Base-by-base conservation (phyloP, 2,797 vertebrate genomes). In the Galago senegalensis region DNA sequence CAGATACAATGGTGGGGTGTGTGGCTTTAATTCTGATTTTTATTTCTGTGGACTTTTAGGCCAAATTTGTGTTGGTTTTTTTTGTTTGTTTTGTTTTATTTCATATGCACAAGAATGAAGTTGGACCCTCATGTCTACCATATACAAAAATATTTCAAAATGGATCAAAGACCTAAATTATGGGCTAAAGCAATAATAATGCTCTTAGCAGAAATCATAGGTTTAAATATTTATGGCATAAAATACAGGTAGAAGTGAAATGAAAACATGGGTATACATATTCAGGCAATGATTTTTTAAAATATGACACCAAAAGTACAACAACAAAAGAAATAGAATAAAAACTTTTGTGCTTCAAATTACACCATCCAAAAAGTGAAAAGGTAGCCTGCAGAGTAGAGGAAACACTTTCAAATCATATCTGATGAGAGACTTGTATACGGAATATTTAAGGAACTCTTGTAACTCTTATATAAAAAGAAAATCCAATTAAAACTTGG, bases 131-230 rank as follows among this genome's bases (percentile, higher is more conserved):
- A 13, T 34, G 8, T 92, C 43, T 17, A 70, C n/a, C 31, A 56
- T 49, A n/a, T 46, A 27, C 37, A 81, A 61, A 95, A 77, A 21
- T 65, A 43, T 58, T 49, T 90, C 3, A 58, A 63, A 91, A 40
- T 61, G 23, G 9, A 63, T 92, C 23, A 4, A 56, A 89, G 7
- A 34, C 7, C 43, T 89, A 79, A 87, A 37, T 56, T 77, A 75
- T 88, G 31, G 77, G 23, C 89, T 94, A 77, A 87, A 69, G 83
- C 69, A 65, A 67, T 43, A 65, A 67, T 43, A 65, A 72, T 43
- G 21, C 27, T 76, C 53, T 93, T 84, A 40, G 40, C 87, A 87
- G 76, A 93, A 96, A 72, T 49, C n/a, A 17, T 61, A 61, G 53
- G 7, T 37, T 0, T 31, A 86, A 73, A 58, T 77, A 61, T 82